Percentiles rank a stretch among this genome's conserved stretches.
Conservation (phyloP, 2,797 vertebrate genomes). For the Miichthys miiuy region DNA sequence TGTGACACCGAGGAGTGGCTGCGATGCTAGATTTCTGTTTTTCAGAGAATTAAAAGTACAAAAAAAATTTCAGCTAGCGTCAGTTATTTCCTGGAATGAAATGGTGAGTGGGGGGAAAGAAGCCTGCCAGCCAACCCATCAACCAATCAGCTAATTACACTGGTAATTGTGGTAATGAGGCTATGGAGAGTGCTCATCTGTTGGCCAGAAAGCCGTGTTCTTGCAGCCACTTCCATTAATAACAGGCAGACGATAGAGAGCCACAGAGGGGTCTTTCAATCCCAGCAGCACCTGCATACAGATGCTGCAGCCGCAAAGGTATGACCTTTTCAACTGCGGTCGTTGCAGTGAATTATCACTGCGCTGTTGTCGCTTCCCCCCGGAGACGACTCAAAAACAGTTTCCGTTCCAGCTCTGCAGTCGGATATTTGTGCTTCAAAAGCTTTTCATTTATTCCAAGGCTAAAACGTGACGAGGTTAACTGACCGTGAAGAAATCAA, state of each 20-base stretch:
- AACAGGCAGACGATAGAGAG: constrained; percentile 17
- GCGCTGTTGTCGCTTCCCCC: background rate
- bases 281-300: constrained; percentile 49
- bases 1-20: background rate
- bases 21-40: background rate
- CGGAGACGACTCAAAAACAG: background rate
- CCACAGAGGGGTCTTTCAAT: background rate
- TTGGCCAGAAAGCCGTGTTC: constrained; percentile 40
- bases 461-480: background rate
- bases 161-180: constrained; percentile 65
- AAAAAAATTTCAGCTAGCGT: constrained; percentile 32
- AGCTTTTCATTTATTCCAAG: background rate
- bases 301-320: constrained; percentile 29
- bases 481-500: background rate
- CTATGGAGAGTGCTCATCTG: constrained; percentile 56
- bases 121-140: constrained; percentile 53
- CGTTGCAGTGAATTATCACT: constrained; percentile 12
- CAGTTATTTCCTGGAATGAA: constrained; percentile 35
- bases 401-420: background rate
- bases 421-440: background rate
- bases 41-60: constrained; percentile 26
- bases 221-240: constrained; percentile 53
- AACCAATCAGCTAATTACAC: constrained; percentile 70
- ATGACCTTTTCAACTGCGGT: constrained; percentile 8
- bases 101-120: background rate